These are phyloP conservation scores for Autographa gamma DNA, from an alignment of 2,888 invertebrate species.

Conservation along the genomic window DNA sequence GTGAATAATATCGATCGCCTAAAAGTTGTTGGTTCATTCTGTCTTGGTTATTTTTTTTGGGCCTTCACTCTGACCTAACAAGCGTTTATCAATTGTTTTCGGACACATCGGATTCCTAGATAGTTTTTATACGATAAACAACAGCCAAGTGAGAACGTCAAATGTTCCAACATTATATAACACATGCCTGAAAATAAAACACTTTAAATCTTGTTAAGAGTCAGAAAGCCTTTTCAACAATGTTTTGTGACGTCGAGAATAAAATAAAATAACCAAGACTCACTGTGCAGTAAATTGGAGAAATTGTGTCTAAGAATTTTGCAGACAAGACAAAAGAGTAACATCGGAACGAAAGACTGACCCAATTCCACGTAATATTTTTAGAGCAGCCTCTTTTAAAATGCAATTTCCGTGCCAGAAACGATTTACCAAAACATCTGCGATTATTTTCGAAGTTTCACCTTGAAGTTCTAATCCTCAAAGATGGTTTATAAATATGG, in stretches of 20 bases:
- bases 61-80: slow-evolving; percentile 21
- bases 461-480: slow-evolving; percentile 36
- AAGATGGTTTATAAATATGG: slow-evolving; percentile 35
- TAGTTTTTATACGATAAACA: no score
- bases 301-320: slow-evolving; percentile 32
- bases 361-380: slow-evolving; percentile 55
- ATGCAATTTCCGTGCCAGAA: slow-evolving; percentile 54
- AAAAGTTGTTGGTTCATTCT: slow-evolving; percentile 27
- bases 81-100: background rate
- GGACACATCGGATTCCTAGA: background rate
- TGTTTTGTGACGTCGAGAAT: slow-evolving; percentile 13
- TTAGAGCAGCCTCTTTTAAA: slow-evolving; percentile 53
- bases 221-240: slow-evolving; percentile 8
- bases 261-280: slow-evolving; percentile 12
- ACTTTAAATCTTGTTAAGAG: background rate
- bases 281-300: slow-evolving; percentile 29
- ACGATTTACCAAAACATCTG: slow-evolving; percentile 37
- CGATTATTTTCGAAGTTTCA: slow-evolving; percentile 36
- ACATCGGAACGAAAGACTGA: slow-evolving; percentile 40
- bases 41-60: slow-evolving; percentile 18
- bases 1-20: slow-evolving; percentile 55
- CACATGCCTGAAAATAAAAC: background rate
- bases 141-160: background rate
- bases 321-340: slow-evolving; percentile 47
- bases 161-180: background rate